phyloP scores from a whole-genome alignment of 2,888 invertebrate genomes.

The Tenodera sinensis region DNA sequence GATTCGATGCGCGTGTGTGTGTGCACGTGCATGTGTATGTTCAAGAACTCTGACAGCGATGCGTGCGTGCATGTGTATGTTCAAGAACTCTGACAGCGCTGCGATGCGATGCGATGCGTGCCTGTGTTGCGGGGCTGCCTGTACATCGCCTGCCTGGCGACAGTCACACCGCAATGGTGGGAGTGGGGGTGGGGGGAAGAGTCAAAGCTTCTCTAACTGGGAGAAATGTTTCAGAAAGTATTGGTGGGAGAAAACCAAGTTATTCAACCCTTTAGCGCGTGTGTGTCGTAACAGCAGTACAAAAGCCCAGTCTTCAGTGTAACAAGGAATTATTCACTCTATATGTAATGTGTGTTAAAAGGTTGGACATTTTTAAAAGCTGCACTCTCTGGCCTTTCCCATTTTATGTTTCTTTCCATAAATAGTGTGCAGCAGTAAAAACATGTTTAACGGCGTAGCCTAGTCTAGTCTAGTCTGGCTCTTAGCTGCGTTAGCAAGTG shows the following conservation, averaged over 20 bases:
- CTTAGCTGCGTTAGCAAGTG: too few species aligned
- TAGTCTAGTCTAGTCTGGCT: too few species aligned
- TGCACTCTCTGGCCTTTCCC: not conserved
- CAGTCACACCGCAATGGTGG: not conserved
- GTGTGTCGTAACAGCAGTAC: not conserved
- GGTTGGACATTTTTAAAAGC: not conserved
- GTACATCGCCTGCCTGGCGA: not conserved
- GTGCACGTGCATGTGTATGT: too few species aligned
- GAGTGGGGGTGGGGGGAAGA: not conserved
- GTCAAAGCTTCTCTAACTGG: not conserved
- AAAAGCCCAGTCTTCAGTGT: not conserved
- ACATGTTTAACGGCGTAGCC: too few species aligned
- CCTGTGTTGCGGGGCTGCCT: not conserved
- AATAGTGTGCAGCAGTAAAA: not conserved
- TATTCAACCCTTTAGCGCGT: not conserved
- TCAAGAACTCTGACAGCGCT: too few species aligned
- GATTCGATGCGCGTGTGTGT: too few species aligned
- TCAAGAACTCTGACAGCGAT: too few species aligned
- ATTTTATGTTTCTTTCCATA: not conserved
- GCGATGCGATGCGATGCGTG: too few species aligned
- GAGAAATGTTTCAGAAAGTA: not conserved
- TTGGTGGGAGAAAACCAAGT: not conserved
- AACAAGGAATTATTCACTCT: too few species aligned
- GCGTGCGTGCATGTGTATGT: too few species aligned
- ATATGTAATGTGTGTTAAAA: not conserved